A percentile compares a stretch with the other conserved stretches of the same genome.
phyloP scores from a whole-genome alignment of 2,797 vertebrate species.

The Phoxinus dragarum region DNA sequence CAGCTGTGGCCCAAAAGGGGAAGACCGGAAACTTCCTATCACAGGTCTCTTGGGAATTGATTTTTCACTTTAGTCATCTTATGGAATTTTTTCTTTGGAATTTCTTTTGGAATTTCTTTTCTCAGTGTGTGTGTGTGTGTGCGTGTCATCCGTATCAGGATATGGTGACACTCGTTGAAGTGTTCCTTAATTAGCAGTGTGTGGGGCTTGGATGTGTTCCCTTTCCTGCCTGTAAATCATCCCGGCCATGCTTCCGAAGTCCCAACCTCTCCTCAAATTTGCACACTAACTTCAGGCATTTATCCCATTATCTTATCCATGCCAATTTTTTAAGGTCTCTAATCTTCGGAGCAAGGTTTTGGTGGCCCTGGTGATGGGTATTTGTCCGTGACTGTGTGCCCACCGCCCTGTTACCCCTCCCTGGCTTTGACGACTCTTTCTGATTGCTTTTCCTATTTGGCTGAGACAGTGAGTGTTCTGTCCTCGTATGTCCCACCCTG shows the following conservation, averaged over 20 bases:
- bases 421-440: constrained; percentile 55
- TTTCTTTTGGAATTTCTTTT: constrained; percentile 17
- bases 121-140: constrained; percentile 36
- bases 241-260: constrained; percentile 53
- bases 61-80: constrained; percentile 23
- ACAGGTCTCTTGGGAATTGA: constrained; percentile 59
- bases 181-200: constrained; percentile 55
- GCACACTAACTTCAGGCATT: constrained; percentile 27
- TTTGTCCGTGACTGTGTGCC: constrained; percentile 63
- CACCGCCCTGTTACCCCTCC: constrained; percentile 48
- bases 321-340: constrained; percentile 44
- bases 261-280: constrained; percentile 18
- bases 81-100: constrained; percentile 23
- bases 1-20: constrained; percentile 47
- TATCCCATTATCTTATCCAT: constrained; percentile 42
- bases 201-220: constrained; percentile 67
- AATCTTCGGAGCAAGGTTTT: constrained; percentile 58
- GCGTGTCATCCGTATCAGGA: constrained; percentile 42
- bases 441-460: constrained; percentile 82
- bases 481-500: constrained; percentile 69
- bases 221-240: constrained; percentile 73
- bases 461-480: constrained; percentile 68
- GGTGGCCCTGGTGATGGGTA: constrained; percentile 65
- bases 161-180: constrained; percentile 32
- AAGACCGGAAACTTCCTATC: constrained; percentile 52